Base-by-base conservation (phyloP, 35 echinoderm and acorn worm species). In the Lytechinus pictus region DNA sequence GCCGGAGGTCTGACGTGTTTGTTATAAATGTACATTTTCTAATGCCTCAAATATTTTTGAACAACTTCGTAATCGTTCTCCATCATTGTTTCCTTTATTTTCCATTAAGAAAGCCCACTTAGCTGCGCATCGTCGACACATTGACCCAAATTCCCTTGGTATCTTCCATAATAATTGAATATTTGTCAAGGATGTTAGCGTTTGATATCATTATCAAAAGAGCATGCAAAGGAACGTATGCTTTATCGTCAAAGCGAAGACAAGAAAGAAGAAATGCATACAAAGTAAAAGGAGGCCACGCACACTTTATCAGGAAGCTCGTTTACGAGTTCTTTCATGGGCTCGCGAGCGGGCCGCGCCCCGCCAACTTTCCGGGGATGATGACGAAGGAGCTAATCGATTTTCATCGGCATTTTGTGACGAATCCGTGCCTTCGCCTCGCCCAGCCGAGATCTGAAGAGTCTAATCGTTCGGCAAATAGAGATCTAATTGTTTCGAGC, bases 381-480 rank as follows among this genome's bases (percentile, higher is more conserved):
- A 90, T 90, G 28, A 90, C 52, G 88, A 33, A 21, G 16, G 88
- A 54, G 52, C 10, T 52, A 90, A 90, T 90, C 88, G 88, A 90
- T 90, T 90, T 54, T 90, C 88, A 14, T 6, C 88, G 16, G 28
- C 88, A 90, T 54, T 79, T 79, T 79, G 66, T 90, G 88, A 54
- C 88, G 52, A 90, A 90, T 90, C 52, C 88, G 88, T 90, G 88
- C 88, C 88, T 90, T 90, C 88, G 88, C 88, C 88, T 90, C 88
- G 88, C 88, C 88, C 88, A 90, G 88, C 88, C 88, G 88, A 90
- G 88, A 44, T 90, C 88, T 90, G 88, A 90, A 90, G 88, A 90
- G 88, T 52, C 88, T 90, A 90, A 90, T 90, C 88, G 88, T 90
- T 90, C 88, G 88, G 88, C 88, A 90, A 90, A 90, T 90, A 90